Base-by-base conservation (phyloP, 2,888 invertebrate species). In the Rhodophaea formosa region DNA sequence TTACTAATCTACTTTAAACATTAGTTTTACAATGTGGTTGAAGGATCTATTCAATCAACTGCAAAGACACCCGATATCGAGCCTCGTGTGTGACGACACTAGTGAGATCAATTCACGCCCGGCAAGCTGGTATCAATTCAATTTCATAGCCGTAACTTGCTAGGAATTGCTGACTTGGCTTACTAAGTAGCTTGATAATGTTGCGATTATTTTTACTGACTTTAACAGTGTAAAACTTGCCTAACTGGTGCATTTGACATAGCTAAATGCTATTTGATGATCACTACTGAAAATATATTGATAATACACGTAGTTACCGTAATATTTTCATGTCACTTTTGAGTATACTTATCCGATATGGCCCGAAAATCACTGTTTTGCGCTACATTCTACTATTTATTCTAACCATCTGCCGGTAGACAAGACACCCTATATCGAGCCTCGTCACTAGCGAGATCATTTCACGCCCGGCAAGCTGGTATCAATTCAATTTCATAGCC, bases 401-500 rank as follows among this genome's bases (percentile, higher is more conserved):
- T 39, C 3, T 12, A 39, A 12, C 39, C n/a, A n/a, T 1, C 39
- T n/a, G 5, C n/a, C n/a, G 12, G 12, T n/a, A 12, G n/a, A 8
- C 12, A 0, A 35, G 35, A 16, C 35, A 35, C 12, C 35, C 17
- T 35, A 17, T 35, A 17, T 51, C 16, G 35, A 35, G 51, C 51
- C 12, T 17, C 51, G 51, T 51, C 51, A 51, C 51, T 14, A 29
- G 35, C 57, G 17, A 55, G 54, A 55, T 55, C 45, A 55, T 55
- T 55, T 55, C 54, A 55, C 46, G 35, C 45, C 30, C 44, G 62
- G 45, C 63, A 68, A 68, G 71, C 69, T 60, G 66, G 70, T 69
- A 76, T 77, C 80, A 81, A 85, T 84, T 82, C 82, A 81, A 84
- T 84, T 84, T 82, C 77, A 81, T 79, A 80, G 75, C 77, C 77